Evolutionary conservation across 2,113 vertebrate species (phyloP).

Genomic region (Aix galericulata): DNA sequence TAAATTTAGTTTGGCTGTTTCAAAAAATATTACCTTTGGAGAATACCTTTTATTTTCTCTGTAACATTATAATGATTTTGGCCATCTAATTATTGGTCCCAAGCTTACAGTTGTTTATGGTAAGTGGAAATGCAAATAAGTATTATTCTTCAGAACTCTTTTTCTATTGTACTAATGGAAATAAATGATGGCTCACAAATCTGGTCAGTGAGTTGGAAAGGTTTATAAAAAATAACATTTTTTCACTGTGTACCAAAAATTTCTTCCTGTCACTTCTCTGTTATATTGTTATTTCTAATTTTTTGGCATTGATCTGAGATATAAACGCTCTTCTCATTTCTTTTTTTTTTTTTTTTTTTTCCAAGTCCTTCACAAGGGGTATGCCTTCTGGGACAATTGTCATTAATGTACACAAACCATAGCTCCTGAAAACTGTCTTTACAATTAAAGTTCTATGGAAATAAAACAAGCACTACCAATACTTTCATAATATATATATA

Average conservation of each 20-base stretch:
- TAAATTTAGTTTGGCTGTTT: neutral
- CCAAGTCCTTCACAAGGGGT: neutral
- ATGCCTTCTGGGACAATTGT: neutral
- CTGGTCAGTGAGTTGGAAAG: neutral
- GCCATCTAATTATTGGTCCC: neutral
- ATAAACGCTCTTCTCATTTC: neutral
- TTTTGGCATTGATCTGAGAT: neutral
- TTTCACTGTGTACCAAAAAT: neutral
- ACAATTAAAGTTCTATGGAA: neutral
- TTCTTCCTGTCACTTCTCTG: neutral
- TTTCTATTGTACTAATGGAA: neutral
- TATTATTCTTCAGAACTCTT: neutral
- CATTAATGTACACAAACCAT: neutral
- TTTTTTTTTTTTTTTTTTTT: neutral
- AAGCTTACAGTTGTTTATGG: neutral
- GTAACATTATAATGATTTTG: neutral
- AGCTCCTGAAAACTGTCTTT: neutral
- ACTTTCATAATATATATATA: neutral
- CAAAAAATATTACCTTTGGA: neutral
- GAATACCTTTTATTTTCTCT: neutral
- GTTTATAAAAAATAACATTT: neutral
- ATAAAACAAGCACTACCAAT: neutral
- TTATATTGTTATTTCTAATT: neutral
- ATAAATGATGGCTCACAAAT: neutral
- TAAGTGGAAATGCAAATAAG: neutral